Evolutionary conservation across 1,140 invertebrate species (phyloP), one percentile per base, ranked within the genome.

Genomic region (Panagrolaimus sp.): DNA sequence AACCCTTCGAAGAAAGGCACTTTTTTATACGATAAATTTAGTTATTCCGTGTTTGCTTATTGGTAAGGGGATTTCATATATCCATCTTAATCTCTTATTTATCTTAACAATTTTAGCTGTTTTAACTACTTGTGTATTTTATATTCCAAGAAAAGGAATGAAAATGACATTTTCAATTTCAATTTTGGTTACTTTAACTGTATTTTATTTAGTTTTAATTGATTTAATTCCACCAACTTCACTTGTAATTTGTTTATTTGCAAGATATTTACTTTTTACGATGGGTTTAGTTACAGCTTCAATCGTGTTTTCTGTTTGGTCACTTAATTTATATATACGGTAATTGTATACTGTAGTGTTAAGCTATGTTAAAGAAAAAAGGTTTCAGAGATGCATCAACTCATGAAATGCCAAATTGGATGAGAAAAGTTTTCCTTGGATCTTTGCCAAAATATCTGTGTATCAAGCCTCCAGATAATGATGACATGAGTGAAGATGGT

Each of bases 261-360:
- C 96, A 72, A 98, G 98, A 87, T 99, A 98, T 87, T 88, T 99
- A 46, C 88, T 98, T 82, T 99, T 99, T 84, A 96, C 96, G 65
- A 98, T 98, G 94, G 96, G 98, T 81, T 89, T 98, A 68, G 95
- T 98, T 68, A 97, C 95, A 44, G 87, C 96, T 62, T 98, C 96
- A 24, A 97, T 97, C 86, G 93, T 95, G 84, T 92, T 96, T 73
- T 98, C 96, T 32, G 94, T 99, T 72, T 90, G 96, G 73, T 94
- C 98, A 47, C 87, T 98, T 52, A 98, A 98, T 85, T 92, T 97
- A 68, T 94, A 96, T 85, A 94, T 94, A 83, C 89, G 94, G 48
- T 52, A 24, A 52, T n/a, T n/a, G n/a, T n/a, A n/a, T n/a, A n/a
- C n/a, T n/a, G n/a, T n/a, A n/a, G n/a, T n/a, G n/a, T n/a, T n/a